Base-by-base conservation (phyloP, 1,140 invertebrate species). In the Calephelis nemesis region DNA sequence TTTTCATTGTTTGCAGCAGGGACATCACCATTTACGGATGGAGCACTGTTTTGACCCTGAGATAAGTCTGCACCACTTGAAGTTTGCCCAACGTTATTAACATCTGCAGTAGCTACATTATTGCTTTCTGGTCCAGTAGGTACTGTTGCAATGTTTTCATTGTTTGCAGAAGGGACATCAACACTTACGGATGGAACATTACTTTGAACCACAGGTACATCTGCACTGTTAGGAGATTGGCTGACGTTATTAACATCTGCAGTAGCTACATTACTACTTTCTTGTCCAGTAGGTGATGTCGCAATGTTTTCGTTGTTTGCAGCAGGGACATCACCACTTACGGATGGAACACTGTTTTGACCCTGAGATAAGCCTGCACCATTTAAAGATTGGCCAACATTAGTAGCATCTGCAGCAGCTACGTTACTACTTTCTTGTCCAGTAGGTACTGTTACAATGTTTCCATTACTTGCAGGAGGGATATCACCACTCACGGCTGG, bases 391-490 rank as follows among this genome's bases (percentile, higher is more conserved):
- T 63, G 40, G 10, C 12, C 50, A 4, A 47, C 12, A 39, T 7
- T 48, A 40, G 5, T 40, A 49, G 10, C 47, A 13, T 5, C 49
- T 40, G 9, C 12, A 49, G 7, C 7, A 58, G 19, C 42, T 45
- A 45, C 8, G 7, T 45, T 45, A 45, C 7, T 45, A 45, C 8
- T 45, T 45, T 49, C 19, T 45, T 64, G 7, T 7, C 62, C 13
- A 42, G 60, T 62, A 52, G 62, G 60, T 62, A 12, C 45, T n/a
- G n/a, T 63, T 42, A 62, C 12, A 4, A 47, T 10, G 60, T 69
- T 64, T 19, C 13, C 10, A 62, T 45, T 66, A 8, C 10, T 48
- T 40, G 12, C 7, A 19, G 30, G 45, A 40, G 13, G 47, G 12
- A 5, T 58, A 13, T 47, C 50, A 30, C 6, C 65, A 11, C 19